A percentile compares a stretch with the other conserved stretches of the same genome.
Evolutionary conservation across 2,888 invertebrate genomes (phyloP).

Genomic region (Hyppa rectilinea): DNA sequence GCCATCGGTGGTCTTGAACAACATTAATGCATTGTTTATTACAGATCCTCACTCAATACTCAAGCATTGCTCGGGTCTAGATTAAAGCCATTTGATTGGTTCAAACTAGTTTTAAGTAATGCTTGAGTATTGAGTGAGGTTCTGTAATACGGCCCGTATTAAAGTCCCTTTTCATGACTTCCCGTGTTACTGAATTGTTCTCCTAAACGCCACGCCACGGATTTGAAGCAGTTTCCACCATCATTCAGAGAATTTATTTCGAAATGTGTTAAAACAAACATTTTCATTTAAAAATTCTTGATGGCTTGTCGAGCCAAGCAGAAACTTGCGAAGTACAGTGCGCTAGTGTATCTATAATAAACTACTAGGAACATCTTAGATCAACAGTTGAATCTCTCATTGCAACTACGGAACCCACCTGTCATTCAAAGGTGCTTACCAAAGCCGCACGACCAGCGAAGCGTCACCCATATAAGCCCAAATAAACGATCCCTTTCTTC

Average conservation of each 20-base stretch:
- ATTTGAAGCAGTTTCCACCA: not conserved
- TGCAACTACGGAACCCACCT: constrained; percentile 27
- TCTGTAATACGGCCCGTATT: too few relatives aligned
- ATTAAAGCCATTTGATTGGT: too few relatives aligned
- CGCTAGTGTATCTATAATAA: not conserved
- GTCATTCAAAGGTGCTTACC: constrained; percentile 44
- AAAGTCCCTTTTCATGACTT: too few relatives aligned
- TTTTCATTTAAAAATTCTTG: too few relatives aligned
- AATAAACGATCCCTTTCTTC: constrained; percentile 62
- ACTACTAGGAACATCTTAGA: not conserved
- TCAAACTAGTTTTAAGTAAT: too few relatives aligned
- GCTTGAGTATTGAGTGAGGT: too few relatives aligned
- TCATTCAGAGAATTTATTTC: not conserved
- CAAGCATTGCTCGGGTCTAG: too few relatives aligned
- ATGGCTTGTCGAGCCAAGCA: not conserved
- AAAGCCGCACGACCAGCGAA: constrained; percentile 35
- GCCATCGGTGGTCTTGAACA: not conserved
- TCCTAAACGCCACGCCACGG: not conserved
- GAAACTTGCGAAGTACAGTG: too few relatives aligned
- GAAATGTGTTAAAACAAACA: not conserved
- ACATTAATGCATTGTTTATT: too few relatives aligned
- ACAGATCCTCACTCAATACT: too few relatives aligned
- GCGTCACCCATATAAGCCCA: constrained; percentile 47
- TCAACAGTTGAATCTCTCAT: constrained; percentile 20
- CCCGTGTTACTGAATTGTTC: too few relatives aligned